Conservation (phyloP, 2,113 vertebrate genomes). For the Callospermophilus lateralis region DNA sequence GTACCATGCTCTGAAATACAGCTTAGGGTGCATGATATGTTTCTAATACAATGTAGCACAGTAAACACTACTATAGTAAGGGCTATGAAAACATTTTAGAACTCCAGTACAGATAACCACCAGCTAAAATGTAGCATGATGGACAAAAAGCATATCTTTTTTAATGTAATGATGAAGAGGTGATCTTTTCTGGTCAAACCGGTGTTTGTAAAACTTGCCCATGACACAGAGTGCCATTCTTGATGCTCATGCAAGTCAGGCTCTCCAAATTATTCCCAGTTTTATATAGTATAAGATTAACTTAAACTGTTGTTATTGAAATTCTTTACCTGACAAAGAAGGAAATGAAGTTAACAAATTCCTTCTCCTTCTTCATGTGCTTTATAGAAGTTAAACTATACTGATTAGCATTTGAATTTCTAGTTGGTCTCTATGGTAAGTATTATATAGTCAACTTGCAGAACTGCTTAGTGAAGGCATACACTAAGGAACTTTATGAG, state of each 20-base stretch:
- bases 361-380: not conserved
- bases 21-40: not conserved
- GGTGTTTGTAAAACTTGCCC: not conserved
- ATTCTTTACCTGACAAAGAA: not conserved
- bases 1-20: not conserved
- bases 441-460: not conserved
- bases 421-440: not conserved
- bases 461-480: not conserved
- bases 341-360: not conserved
- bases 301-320: not conserved
- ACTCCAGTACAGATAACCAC: not conserved
- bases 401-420: conserved; percentile 38
- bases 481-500: conserved; percentile 1
- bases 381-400: conserved; percentile 10
- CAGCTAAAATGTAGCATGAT: not conserved
- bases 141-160: not conserved
- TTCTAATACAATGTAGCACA: not conserved
- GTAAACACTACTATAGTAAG: not conserved
- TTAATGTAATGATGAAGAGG: not conserved
- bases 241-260: not conserved
- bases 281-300: not conserved
- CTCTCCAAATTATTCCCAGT: not conserved
- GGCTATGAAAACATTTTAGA: not conserved
- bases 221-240: not conserved
- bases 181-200: not conserved